A percentile compares a stretch with the other conserved stretches of the same genome.
phyloP scores from a whole-genome alignment of 2,888 invertebrate species.

The Pristionchus japonicus region DNA sequence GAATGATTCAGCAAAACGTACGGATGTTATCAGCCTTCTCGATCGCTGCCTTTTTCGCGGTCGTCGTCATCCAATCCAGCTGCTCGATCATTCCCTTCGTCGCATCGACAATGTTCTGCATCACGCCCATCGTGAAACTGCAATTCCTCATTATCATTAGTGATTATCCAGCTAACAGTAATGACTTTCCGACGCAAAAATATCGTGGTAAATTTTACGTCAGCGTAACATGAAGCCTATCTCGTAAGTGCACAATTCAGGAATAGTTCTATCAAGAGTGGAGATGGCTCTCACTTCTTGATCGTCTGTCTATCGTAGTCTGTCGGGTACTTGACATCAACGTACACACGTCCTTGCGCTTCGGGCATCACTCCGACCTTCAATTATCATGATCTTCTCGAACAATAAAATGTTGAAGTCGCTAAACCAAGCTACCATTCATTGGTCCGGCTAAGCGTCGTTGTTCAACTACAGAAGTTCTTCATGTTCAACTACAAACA shows the following conservation, averaged over 20 bases:
- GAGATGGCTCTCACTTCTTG: constrained; percentile 36
- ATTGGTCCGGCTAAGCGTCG: no score
- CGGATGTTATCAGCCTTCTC: constrained; percentile 59
- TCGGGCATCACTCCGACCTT: constrained; percentile 53
- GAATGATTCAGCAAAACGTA: no score
- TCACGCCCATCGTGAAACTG: constrained; percentile 56
- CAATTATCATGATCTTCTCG: background rate
- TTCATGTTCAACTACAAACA: no score
- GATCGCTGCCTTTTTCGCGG: constrained; percentile 57
- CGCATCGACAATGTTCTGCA: constrained; percentile 60
- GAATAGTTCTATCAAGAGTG: background rate
- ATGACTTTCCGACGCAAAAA: no score
- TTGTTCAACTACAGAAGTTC: no score
- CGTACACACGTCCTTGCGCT: constrained; percentile 67
- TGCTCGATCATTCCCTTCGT: constrained; percentile 68
- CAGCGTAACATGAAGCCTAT: no score
- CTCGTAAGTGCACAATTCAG: no score
- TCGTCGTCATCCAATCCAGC: constrained; percentile 62
- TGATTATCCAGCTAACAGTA: no score
- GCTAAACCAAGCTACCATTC: no score
- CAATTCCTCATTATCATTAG: no score
- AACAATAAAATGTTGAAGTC: no score
- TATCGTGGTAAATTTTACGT: no score
- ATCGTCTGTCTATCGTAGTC: constrained; percentile 50
- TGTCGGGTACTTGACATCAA: constrained; percentile 66